These are phyloP conservation scores for Buathra laborator DNA, from an alignment of 2,888 invertebrate genomes.

Conservation along the genomic window DNA sequence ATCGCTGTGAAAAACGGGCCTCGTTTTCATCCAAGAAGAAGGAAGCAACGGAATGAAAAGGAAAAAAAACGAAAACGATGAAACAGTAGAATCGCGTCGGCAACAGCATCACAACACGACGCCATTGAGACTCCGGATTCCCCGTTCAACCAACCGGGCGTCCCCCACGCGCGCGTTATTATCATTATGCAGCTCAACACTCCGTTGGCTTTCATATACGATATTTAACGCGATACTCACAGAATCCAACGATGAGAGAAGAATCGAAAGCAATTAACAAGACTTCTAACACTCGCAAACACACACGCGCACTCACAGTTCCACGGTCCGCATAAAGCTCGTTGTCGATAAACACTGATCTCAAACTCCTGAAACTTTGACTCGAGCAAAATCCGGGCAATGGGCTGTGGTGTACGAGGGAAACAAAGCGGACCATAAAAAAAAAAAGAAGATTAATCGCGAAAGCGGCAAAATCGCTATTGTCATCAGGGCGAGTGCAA, in stretches of 20 bases:
- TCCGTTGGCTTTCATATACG: not conserved
- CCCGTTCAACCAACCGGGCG: not conserved
- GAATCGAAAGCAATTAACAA: not conserved
- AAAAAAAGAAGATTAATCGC: constrained; percentile 6
- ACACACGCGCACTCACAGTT: not conserved
- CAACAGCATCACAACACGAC: constrained; percentile 41
- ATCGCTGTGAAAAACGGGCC: constrained; percentile 52
- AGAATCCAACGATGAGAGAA: not conserved
- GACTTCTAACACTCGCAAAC: not conserved
- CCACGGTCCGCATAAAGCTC: not conserved
- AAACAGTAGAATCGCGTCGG: not conserved
- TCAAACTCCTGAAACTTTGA: constrained; percentile 54
- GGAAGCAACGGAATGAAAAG: not conserved
- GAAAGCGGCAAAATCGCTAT: not conserved
- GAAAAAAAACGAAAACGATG: not conserved
- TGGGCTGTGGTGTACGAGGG: not conserved
- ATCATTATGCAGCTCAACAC: constrained; percentile 15
- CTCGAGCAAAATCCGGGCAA: constrained; percentile 13
- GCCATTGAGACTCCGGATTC: constrained; percentile 36
- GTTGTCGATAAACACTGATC: constrained; percentile 57
- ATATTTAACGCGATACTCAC: not conserved
- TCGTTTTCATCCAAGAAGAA: constrained; percentile 23
- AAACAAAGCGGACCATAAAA: constrained; percentile 3
- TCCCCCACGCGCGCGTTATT: not conserved
- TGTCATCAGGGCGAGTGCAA: constrained; percentile 8